phyloP scores from a whole-genome alignment of 2,888 invertebrate species.

The Drosophila prolongata region DNA sequence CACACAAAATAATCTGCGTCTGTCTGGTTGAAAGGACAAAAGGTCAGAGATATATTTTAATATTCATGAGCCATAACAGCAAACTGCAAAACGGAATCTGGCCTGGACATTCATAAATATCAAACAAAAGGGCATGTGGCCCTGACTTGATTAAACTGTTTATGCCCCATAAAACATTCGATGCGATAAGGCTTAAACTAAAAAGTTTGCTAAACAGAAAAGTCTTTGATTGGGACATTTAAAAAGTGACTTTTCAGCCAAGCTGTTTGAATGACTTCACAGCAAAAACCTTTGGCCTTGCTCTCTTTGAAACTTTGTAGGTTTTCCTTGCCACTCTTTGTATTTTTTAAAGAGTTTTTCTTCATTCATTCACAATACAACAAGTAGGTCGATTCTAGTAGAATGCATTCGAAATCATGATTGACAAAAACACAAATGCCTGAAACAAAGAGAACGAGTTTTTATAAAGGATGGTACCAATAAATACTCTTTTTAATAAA shows the following conservation, averaged over 20 bases:
- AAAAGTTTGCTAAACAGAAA: conserved; percentile 15
- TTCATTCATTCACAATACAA: conserved; percentile 21
- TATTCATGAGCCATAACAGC: conserved; percentile 54
- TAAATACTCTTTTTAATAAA: background rate
- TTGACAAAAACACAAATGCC: conserved; percentile 50
- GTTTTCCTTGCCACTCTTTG: background rate
- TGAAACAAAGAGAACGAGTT: background rate
- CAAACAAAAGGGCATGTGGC: conserved; percentile 22
- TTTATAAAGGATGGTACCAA: background rate
- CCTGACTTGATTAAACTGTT: conserved; percentile 38
- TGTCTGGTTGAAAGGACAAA: conserved; percentile 52
- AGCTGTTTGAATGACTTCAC: conserved; percentile 14
- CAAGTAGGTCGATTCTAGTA: conserved; percentile 69
- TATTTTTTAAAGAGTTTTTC: conserved; percentile 4
- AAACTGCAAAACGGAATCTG: conserved; percentile 29
- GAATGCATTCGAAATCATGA: conserved; percentile 63
- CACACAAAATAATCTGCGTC: conserved; percentile 33
- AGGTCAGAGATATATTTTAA: conserved; percentile 68
- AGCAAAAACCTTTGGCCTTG: conserved; percentile 21
- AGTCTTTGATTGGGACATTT: conserved; percentile 23
- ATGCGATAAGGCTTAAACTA: conserved; percentile 27
- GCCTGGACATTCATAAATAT: conserved; percentile 22
- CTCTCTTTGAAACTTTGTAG: conserved; percentile 7
- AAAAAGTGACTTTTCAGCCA: conserved; percentile 16
- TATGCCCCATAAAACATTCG: conserved; percentile 31